Base-by-base conservation (phyloP, 35 echinoderm and acorn worm species). In the Heliocidaris erythrogramma region DNA sequence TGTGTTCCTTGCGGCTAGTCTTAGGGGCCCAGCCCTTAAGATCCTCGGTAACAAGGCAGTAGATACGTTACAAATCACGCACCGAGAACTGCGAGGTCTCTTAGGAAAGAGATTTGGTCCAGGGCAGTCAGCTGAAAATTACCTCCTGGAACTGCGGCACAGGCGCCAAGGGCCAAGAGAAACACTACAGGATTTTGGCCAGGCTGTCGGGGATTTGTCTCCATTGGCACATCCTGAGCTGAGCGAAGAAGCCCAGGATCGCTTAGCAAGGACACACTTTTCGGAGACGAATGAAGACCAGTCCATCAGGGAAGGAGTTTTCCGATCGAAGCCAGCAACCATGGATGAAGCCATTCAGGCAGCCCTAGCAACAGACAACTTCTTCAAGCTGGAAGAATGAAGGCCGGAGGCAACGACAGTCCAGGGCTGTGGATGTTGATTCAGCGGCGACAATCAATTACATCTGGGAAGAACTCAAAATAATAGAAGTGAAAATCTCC, bases 321-420 rank as follows among this genome's bases (percentile, higher is more conserved):
- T 92, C 47, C 95, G 95, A 5, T 31, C 95, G 8, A 89, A 92
- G 13, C 89, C 88, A 30, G 14, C 52, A 5, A 84, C 95, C 2
- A n/a, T 95, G 60, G 90, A 92, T 29, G 88, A 95, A n/a, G 95
- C 95, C 48, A 47, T 95, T 9, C 30, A 91, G 65, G 95, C 90
- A 14, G 95, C 95, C 5, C 59, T 92, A 29, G 89, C 18, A 27
- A 85, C 88, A 12, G 95, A 95, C 84, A 31, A 12, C 2, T 95
- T 92, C 86, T 21, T 31, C 17, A 32, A 90, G 88, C 42, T 60
- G 60, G 94, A 95, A 69, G 88, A 32, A 47, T 29, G 92, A 13
- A 13, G 88, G 95, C 10, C 59, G 60, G 18, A 21, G 29, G 10
- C 93, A 16, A 31, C 71, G 50, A 94, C 17, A 94, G 86, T 21